These are phyloP conservation scores for Seira sanloemensis DNA, from an alignment of 2,888 invertebrate genomes.

Conservation along the genomic window DNA sequence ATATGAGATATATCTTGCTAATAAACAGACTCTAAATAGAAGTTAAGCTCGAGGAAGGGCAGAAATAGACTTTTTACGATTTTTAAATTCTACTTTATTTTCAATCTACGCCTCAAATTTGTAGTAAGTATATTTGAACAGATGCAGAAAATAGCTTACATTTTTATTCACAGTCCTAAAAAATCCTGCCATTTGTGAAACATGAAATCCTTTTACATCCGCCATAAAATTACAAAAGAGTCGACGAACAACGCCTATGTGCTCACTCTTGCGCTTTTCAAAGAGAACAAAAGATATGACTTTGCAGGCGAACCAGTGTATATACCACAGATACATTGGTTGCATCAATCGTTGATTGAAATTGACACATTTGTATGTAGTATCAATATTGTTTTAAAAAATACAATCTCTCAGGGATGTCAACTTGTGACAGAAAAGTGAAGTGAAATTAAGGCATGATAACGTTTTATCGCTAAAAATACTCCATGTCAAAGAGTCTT, in stretches of 20 bases:
- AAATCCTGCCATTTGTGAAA: slow-evolving; percentile 1
- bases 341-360: slow-evolving; percentile 15
- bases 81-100: not conserved
- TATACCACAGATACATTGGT: not conserved
- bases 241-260: not conserved
- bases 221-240: not conserved
- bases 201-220: not conserved
- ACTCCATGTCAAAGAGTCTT: not conserved
- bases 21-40: not conserved
- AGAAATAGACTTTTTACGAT: not conserved
- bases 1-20: not conserved
- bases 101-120: not conserved
- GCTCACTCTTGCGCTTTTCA: not conserved
- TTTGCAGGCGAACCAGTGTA: not conserved
- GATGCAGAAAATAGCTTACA: not conserved
- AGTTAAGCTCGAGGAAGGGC: not conserved
- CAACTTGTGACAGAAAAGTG: not conserved
- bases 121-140: not conserved
- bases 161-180: not conserved
- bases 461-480: slow-evolving; percentile 5
- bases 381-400: slow-evolving; percentile 23
- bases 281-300: not conserved
- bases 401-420: not conserved
- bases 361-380: slow-evolving; percentile 10
- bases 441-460: slow-evolving; percentile 5